Base-by-base conservation (phyloP, 2,113 vertebrate genomes). In the Hiodon tergisus region DNA sequence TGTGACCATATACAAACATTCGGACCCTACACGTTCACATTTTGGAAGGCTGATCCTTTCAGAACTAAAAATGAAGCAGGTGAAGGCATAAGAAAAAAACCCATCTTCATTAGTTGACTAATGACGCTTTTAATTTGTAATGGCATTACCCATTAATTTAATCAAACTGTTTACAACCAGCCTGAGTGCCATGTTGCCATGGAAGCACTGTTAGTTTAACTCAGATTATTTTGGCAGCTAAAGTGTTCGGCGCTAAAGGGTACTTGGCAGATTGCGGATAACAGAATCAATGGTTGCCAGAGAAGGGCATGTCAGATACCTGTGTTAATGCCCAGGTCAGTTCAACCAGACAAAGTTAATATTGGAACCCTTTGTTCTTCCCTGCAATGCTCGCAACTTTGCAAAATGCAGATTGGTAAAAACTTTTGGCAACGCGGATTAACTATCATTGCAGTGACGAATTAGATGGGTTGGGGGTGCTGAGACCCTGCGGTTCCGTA, bases 161-260 rank as follows among this genome's bases (percentile, higher is more conserved):
- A 90, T 89, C 85, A 85, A 86, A 87, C 80, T 88, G 85, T 89
- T 89, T 85, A 88, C 88, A 86, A 87, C 87, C 84, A 79, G 69
- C 81, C 84, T 80, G 87, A 86, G 89, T 83, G 78, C 74, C 83
- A 81, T 82, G 81, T 84, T 85, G 78, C 83, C 71, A 83, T 85
- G 82, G 85, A 70, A 78, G 11, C 67, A 3, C 48, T 73, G 57
- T 65, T 74, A 63, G 72, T 69, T 69, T 17, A 60, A 68, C 69
- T 14, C 47, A 60, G 69, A 57, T 66, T 13, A 68, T 67, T 72
- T 67, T 65, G 5, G 13, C 14, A 11, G 7, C 16, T 17, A 46
- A 60, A 52, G 5, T 10, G 63, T 66, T 66, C 47, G 16, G 14
- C 17, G 50, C 4, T 17, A 11, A 16, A 69, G 9, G 82, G 79